These are phyloP conservation scores for Pyrgilauda ruficollis DNA, from an alignment of 2,113 vertebrate genomes.

Conservation along the genomic window DNA sequence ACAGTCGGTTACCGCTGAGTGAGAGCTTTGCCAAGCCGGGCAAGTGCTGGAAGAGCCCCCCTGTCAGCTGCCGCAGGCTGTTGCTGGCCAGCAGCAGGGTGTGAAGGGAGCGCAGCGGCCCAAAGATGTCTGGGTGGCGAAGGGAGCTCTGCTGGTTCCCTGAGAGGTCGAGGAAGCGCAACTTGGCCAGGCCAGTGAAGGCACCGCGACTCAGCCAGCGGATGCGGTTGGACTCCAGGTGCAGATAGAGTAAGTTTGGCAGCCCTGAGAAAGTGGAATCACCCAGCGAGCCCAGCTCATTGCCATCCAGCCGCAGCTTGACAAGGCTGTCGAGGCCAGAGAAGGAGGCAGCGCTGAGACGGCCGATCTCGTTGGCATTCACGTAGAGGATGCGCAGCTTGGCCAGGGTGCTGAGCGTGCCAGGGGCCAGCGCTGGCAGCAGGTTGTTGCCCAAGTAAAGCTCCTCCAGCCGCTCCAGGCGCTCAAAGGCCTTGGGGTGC, in stretches of 20 bases:
- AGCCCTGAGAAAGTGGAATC: constrained; percentile 85
- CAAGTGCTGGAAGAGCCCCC: constrained; percentile 85
- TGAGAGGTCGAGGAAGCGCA: constrained; percentile 90
- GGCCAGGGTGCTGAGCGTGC: constrained; percentile 80
- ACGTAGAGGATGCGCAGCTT: constrained; percentile 86
- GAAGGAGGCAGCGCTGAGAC: constrained; percentile 80
- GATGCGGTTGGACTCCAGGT: constrained; percentile 89
- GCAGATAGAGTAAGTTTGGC: constrained; percentile 85
- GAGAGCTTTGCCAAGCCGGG: constrained; percentile 83
- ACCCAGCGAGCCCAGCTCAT: constrained; percentile 79
- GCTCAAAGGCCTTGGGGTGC: constrained; percentile 88
- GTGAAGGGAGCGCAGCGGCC: constrained; percentile 80
- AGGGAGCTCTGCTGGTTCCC: constrained; percentile 86
- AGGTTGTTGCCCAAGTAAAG: constrained; percentile 93
- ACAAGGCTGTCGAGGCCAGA: constrained; percentile 80
- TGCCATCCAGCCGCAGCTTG: constrained; percentile 89
- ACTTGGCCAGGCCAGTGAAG: constrained; percentile 81
- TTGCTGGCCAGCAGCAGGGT: constrained; percentile 88
- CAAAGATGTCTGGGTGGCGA: constrained; percentile 78
- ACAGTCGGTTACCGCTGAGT: constrained; percentile 84
- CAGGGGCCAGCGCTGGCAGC: constrained; percentile 75
- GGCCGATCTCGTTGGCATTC: constrained; percentile 85
- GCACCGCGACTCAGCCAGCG: constrained; percentile 85
- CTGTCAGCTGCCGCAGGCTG: constrained; percentile 78
- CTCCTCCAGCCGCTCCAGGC: constrained; percentile 84